Base-by-base conservation (phyloP, 1,140 invertebrate genomes). In the Sitodiplosis mosellana region DNA sequence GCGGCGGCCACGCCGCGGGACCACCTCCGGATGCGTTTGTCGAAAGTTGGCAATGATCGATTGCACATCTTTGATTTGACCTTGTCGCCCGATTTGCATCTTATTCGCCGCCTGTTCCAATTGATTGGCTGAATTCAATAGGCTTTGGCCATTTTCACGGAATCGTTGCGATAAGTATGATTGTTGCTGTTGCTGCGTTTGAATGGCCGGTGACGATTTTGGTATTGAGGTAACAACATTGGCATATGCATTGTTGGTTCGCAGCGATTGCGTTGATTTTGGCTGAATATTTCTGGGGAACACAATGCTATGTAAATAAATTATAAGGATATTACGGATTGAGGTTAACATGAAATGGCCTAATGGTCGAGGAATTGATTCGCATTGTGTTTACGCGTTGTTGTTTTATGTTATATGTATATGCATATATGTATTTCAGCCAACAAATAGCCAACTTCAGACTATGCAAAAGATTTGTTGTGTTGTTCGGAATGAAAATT, bases 31-130 rank as follows among this genome's bases (percentile, higher is more conserved):
- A 62, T 83, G 78, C 51, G 77, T 68, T 42, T 81, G 76, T 50
- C 82, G 72, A 56, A 86, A 83, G 61, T 86, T 82, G 1, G 81
- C 83, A 56, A 88, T 87, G 46, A 88, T 80, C 4, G 83, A 80
- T 56, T 81, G 75, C 11, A 87, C 83, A 60, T 86, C 81, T 41
- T 86, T 73, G 21, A 80, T 80, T 0, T 80, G 74, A 0, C 83
- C 79, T 55, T 86, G 80, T 18, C 80, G 68, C 0, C 80, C 79
- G 60, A 68, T 67, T 0, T 60, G 65, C 53, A 64, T 53, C 2
- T 60, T 61, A 34, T 54, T 65, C 54, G 55, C 33, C 64, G 57
- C 51, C 67, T 48, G 14, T 18, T 18, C 11, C 2, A 20, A 12
- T 43, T 43, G n/a, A 21, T 18, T 43, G 36, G 15, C 14, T 5